phyloP scores from a whole-genome alignment of 2,888 invertebrate species.

The Antitype chi region DNA sequence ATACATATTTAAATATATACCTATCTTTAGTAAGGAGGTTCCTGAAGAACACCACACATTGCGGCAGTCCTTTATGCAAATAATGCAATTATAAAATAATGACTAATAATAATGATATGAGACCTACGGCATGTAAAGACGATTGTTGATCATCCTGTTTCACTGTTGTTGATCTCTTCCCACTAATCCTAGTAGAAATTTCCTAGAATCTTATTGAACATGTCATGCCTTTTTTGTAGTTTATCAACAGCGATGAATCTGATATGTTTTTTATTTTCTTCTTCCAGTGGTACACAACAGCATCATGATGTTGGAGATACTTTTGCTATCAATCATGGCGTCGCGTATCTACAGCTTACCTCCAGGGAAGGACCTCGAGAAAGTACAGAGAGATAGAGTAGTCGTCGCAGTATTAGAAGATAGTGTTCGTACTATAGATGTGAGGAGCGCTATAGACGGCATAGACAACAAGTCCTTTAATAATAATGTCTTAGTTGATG shows the following conservation, averaged over 20 bases:
- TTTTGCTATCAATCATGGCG: conserved; percentile 92
- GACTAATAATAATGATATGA: background rate
- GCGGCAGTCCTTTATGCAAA: background rate
- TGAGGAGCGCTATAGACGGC: conserved; percentile 70
- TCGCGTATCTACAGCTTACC: conserved; percentile 91
- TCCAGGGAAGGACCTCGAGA: conserved; percentile 77
- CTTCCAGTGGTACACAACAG: conserved; percentile 92
- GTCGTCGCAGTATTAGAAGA: conserved; percentile 83
- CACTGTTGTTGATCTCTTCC: background rate
- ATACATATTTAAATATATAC: too few species aligned
- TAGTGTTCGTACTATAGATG: conserved; percentile 69
- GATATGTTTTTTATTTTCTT: conserved; percentile 55
- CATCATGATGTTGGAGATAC: conserved; percentile 93
- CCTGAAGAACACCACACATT: background rate
- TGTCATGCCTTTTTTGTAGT: background rate
- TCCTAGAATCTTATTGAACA: background rate
- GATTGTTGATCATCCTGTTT: background rate
- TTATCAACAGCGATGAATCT: background rate
- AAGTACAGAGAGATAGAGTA: conserved; percentile 73
- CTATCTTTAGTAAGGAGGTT: background rate
- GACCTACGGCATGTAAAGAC: background rate
- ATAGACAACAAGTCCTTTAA: conserved; percentile 75
- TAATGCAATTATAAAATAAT: background rate
- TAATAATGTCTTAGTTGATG: conserved; percentile 56
- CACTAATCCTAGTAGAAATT: background rate